These are phyloP conservation scores for Pseudocheirus occidentalis DNA, from an alignment of 2,797 vertebrate species.

Conservation along the genomic window DNA sequence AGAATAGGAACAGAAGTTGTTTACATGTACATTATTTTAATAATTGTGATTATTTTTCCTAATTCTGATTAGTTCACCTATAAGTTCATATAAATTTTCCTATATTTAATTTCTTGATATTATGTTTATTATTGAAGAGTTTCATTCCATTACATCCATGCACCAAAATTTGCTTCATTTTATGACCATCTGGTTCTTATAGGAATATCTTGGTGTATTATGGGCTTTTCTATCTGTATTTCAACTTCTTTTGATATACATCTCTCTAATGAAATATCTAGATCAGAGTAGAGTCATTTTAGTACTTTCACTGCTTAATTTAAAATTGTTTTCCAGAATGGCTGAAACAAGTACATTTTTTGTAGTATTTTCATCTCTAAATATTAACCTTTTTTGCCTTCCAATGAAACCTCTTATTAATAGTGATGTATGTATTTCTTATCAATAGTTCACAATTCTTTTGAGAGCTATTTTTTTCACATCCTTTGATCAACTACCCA, in stretches of 20 bases:
- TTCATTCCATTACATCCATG: not conserved
- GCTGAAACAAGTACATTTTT: no score
- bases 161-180: not conserved
- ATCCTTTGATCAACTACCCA: not conserved
- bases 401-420: not conserved
- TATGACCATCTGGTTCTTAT: not conserved
- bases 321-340: not conserved
- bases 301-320: not conserved
- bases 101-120: not conserved
- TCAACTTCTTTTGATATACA: not conserved
- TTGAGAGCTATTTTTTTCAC: not conserved
- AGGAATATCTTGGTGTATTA: not conserved
- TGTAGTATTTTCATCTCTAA: not conserved
- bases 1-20: not conserved
- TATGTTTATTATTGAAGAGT: not conserved
- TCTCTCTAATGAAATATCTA: not conserved
- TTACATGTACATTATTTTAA: not conserved
- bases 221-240: not conserved
- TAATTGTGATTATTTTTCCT: not conserved
- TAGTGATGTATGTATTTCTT: not conserved
- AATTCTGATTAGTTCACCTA: not conserved
- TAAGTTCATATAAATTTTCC: not conserved
- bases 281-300: not conserved
- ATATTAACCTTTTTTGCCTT: not conserved
- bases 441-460: not conserved